Base-by-base conservation (phyloP, 2,113 vertebrate genomes). In the Laterallus jamaicensis region DNA sequence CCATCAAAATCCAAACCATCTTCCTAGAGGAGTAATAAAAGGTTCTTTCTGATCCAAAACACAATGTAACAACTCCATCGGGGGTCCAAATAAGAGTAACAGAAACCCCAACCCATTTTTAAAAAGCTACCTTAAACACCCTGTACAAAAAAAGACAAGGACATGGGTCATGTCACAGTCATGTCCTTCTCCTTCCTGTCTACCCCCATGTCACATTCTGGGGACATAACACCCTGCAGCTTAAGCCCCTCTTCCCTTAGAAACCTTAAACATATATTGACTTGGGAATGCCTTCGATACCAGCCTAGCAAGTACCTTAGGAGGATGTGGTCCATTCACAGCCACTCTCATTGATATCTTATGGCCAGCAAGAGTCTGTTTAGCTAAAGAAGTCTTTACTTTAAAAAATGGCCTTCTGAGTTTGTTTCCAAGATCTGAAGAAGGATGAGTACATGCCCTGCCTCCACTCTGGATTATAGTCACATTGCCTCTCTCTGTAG, bases 401-500 rank as follows among this genome's bases (percentile, higher is more conserved):
- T 47, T 40, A 13, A 58, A 83, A 67, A 9, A 20, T 5, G 6
- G 17, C 58, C 11, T 86, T 81, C 4, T 24, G 50, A 59, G 35
- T 42, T 76, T 80, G 32, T 21, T 77, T 10, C 12, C 14, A 11
- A 52, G 40, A 58, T 64, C 40, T 76, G 77, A 66, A 89, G 44
- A 50, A 10, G 37, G 44, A 42, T 50, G 26, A 80, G 9, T 6
- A 42, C 0, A 0, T 8, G 13, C 3, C 44, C 31, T 78, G 66
- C 40, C 24, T 73, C 22, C 29, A 11, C 32, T 81, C 40, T 58
- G 39, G 19, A 44, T 77, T 69, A 42, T 1, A 4, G 22, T 58
- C 8, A 6, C 18, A 20, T 0, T 11, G 9, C 22, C 40, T 54
- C 16, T 40, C 42, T 74, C 29, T 1, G 0, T 19, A 14, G 22